A percentile compares a stretch with the other conserved stretches of the same genome.
phyloP scores from a whole-genome alignment of 1,140 invertebrate genomes.

The Conus ventricosus region DNA sequence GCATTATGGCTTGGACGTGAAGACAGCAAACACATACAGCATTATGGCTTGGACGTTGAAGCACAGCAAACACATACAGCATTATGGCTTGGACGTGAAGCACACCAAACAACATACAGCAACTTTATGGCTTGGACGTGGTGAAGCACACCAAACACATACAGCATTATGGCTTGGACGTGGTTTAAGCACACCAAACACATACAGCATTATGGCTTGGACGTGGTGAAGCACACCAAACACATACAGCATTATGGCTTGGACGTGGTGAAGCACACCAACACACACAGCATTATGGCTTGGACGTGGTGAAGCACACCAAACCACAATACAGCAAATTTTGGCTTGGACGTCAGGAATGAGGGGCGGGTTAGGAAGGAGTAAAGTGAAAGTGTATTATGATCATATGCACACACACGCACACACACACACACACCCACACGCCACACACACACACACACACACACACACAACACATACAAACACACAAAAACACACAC shows the following conservation, averaged over 20 bases:
- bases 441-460: too few relatives aligned
- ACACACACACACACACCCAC: too few relatives aligned
- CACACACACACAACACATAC: too few relatives aligned
- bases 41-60: too few relatives aligned
- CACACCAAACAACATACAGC: not conserved
- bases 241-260: constrained; percentile 15
- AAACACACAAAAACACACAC: too few relatives aligned
- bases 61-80: constrained; percentile 3
- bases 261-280: constrained; percentile 30
- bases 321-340: constrained; percentile 24
- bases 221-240: constrained; percentile 31
- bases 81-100: too few relatives aligned
- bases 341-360: too few relatives aligned
- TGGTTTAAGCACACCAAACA: constrained; percentile 29
- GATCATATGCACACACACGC: too few relatives aligned
- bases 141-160: constrained; percentile 26
- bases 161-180: constrained; percentile 4
- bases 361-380: too few relatives aligned
- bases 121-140: not conserved
- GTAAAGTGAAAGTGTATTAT: too few relatives aligned
- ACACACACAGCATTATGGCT: constrained; percentile 15
- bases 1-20: not conserved
- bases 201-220: constrained; percentile 16
- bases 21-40: not conserved
- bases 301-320: too few relatives aligned